Percentiles rank a stretch among this genome's conserved stretches.
Evolutionary conservation across 1,140 invertebrate species (phyloP).

Genomic region (Hetaerina americana): DNA sequence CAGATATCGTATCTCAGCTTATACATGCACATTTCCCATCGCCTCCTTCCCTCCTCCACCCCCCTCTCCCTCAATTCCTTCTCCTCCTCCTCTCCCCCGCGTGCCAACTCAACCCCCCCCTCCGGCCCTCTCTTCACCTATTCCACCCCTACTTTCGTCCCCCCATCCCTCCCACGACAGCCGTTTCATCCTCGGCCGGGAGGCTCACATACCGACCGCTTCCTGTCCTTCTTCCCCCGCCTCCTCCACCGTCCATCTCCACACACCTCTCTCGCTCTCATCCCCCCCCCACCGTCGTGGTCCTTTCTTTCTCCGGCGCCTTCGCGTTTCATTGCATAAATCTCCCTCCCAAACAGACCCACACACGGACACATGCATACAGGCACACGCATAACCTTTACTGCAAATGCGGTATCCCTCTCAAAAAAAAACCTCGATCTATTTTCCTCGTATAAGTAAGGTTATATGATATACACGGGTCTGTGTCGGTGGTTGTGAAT

Average conservation of each 20-base stretch:
- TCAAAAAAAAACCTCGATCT: not conserved
- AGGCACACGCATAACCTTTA: too few species aligned
- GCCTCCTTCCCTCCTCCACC: not conserved
- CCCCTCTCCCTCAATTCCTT: not conserved
- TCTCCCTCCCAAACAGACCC: too few species aligned
- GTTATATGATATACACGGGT: too few species aligned
- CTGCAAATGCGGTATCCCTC: not conserved
- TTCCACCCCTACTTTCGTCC: too few species aligned
- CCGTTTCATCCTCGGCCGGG: too few species aligned
- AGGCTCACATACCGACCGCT: too few species aligned
- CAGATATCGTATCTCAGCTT: not conserved
- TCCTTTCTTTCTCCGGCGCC: not conserved
- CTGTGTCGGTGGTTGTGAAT: too few species aligned
- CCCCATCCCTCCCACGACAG: too few species aligned
- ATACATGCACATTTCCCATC: not conserved
- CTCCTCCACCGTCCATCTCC: not conserved
- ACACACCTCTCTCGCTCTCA: not conserved
- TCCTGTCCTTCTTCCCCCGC: not conserved
- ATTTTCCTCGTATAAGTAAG: not conserved
- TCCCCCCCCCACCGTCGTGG: too few species aligned
- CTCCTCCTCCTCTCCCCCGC: not conserved
- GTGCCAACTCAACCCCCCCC: too few species aligned
- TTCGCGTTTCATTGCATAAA: not conserved
- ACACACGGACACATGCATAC: too few species aligned
- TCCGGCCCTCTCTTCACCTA: too few species aligned